Evolutionary conservation across 1,140 invertebrate genomes (phyloP).

Genomic region (Hydropsyche tenuis): DNA sequence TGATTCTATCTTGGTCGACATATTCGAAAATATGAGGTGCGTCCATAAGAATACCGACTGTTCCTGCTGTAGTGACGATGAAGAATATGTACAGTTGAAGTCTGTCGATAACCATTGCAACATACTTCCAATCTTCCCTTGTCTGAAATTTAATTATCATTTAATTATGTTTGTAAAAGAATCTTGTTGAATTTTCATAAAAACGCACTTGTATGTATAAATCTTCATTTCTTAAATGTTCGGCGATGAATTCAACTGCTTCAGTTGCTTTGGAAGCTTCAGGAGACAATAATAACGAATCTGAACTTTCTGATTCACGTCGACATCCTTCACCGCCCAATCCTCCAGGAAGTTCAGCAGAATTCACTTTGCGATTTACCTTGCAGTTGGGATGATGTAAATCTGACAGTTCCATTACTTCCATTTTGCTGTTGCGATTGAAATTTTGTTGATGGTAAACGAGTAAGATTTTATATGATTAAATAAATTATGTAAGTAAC

Average conservation of each 20-base stretch:
- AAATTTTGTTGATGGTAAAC: no score
- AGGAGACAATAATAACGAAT: conserved; percentile 86
- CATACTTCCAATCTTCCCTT: conserved; percentile 99
- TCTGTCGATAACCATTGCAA: conserved; percentile 98
- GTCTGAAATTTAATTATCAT: conserved; percentile 70
- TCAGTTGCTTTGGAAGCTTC: conserved; percentile 95
- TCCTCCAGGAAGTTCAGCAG: conserved; percentile 66
- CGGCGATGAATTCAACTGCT: conserved; percentile 97
- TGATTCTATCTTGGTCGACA: conserved; percentile 96
- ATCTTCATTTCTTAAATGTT: conserved; percentile 96
- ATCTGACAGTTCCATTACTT: conserved; percentile 93
- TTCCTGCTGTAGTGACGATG: conserved; percentile 93
- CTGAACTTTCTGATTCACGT: conserved; percentile 88
- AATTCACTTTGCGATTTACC: conserved; percentile 84
- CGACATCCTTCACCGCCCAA: conserved; percentile 68
- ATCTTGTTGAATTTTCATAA: background rate
- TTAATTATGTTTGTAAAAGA: background rate
- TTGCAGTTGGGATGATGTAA: conserved; percentile 96
- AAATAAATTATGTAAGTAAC: conserved; percentile 53
- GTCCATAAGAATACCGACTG: conserved; percentile 97
- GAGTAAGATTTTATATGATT: background rate
- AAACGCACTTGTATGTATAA: conserved; percentile 89
- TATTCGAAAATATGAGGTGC: conserved; percentile 99
- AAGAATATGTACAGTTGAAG: conserved; percentile 97
- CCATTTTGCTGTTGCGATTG: conserved; percentile 71